A percentile compares a stretch with the other conserved stretches of the same genome.
phyloP scores from a whole-genome alignment of 2,888 invertebrate species.

The Campoletis raptor region DNA sequence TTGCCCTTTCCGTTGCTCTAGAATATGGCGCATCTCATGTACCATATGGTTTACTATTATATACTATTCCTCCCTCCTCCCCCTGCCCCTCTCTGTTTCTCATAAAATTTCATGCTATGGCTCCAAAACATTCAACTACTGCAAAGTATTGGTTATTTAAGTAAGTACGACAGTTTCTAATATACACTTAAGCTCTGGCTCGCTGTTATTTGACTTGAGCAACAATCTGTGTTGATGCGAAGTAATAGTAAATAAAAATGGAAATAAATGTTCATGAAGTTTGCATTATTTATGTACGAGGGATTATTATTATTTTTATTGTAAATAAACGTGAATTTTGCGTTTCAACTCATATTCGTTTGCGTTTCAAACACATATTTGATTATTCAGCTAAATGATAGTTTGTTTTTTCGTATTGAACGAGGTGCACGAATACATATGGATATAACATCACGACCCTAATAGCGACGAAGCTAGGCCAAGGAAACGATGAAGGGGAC shows the following conservation, averaged over 20 bases:
- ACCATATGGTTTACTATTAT: slow-evolving; percentile 1
- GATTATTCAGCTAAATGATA: background rate
- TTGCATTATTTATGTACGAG: background rate
- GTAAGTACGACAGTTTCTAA: slow-evolving; percentile 9
- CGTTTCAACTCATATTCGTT: background rate
- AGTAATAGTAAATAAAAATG: background rate
- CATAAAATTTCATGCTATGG: background rate
- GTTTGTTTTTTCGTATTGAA: background rate
- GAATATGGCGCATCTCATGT: slow-evolving; percentile 13
- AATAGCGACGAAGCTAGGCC: slow-evolving; percentile 47
- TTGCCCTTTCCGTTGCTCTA: background rate
- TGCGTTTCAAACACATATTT: background rate
- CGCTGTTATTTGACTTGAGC: background rate
- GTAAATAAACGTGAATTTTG: background rate
- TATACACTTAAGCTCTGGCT: background rate
- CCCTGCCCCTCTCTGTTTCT: background rate
- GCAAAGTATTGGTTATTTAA: background rate
- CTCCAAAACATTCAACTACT: background rate
- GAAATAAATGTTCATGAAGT: background rate
- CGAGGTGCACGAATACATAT: background rate
- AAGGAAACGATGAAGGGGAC: slow-evolving; percentile 40
- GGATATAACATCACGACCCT: slow-evolving; percentile 27
- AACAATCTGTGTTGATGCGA: background rate
- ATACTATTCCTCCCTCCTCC: background rate
- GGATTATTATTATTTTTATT: no score